Conservation (phyloP, 2,113 vertebrate species). For the Rutilus rutilus region DNA sequence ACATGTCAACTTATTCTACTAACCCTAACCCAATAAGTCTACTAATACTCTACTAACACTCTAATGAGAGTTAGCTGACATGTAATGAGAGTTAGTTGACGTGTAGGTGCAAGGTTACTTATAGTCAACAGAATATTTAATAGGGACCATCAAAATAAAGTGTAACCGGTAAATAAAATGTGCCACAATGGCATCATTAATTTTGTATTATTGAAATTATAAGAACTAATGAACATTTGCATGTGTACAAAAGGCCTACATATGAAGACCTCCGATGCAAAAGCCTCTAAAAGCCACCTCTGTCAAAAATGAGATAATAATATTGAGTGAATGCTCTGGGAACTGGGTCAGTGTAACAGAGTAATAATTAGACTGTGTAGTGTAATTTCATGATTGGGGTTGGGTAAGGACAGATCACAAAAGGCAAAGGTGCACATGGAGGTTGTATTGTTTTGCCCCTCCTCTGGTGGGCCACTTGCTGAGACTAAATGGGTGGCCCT, state of each 20-base stretch:
- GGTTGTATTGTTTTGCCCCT: slow-evolving; percentile 54
- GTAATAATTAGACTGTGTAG: not conserved
- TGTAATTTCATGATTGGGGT: slow-evolving; percentile 18
- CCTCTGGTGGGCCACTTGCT: slow-evolving; percentile 45
- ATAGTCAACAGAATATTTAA: too few species aligned
- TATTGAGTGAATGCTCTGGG: not conserved
- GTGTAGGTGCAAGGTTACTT: too few species aligned
- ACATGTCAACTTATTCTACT: too few species aligned
- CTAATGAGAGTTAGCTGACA: too few species aligned
- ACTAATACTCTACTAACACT: too few species aligned
- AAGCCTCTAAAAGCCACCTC: too few species aligned
- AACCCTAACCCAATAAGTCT: too few species aligned
- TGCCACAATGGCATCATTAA: not conserved
- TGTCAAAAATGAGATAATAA: too few species aligned
- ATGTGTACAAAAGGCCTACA: not conserved
- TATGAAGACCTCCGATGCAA: not conserved
- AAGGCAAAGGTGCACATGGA: slow-evolving; percentile 40
- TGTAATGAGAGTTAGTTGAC: too few species aligned
- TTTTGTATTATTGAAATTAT: not conserved
- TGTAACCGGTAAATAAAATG: not conserved
- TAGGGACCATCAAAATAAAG: too few species aligned
- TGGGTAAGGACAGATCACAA: slow-evolving; percentile 27
- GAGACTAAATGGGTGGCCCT: slow-evolving; percentile 57
- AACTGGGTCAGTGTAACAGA: not conserved
- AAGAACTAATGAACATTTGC: not conserved